Percentiles rank a stretch among this genome's conserved stretches.
Conservation (phyloP, 1,140 invertebrate species). For the Zaprionus nigranus region DNA sequence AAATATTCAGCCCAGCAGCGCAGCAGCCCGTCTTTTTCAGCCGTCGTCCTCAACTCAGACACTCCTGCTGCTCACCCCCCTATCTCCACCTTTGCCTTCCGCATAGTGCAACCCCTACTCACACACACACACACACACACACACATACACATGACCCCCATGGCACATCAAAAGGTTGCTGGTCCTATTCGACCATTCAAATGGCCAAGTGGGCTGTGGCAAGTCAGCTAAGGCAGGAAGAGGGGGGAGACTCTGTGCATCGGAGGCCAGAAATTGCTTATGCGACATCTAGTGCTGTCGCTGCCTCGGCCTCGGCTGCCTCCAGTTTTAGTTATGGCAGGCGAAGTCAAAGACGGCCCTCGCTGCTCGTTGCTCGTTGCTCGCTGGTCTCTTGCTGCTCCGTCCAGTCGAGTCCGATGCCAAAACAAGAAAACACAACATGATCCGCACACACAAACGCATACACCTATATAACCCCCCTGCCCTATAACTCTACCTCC, state of each 20-base stretch:
- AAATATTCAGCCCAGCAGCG: constrained; percentile 72
- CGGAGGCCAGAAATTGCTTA: constrained; percentile 75
- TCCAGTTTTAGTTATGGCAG: constrained; percentile 73
- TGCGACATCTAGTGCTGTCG: constrained; percentile 78
- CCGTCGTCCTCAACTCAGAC: constrained; percentile 45
- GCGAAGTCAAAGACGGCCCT: constrained; percentile 58
- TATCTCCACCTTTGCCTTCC: background rate
- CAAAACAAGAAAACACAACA: constrained; percentile 41
- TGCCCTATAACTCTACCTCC: constrained; percentile 1
- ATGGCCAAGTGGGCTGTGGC: constrained; percentile 52
- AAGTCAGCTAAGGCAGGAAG: constrained; percentile 38
- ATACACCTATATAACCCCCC: constrained; percentile 29
- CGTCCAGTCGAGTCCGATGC: constrained; percentile 50
- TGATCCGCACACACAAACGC: constrained; percentile 17
- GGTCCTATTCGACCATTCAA: constrained; percentile 51
- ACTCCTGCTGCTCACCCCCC: constrained; percentile 31
- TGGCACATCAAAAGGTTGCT: constrained; percentile 69
- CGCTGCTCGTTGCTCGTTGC: constrained; percentile 33
- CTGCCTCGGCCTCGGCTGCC: constrained; percentile 57
- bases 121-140: constrained; percentile 3
- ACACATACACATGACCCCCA: constrained; percentile 45
- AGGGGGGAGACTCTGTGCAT: constrained; percentile 10
- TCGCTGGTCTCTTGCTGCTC: constrained; percentile 24
- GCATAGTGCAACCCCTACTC: constrained; percentile 10
- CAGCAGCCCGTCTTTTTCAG: constrained; percentile 69